These are phyloP conservation scores for Knipowitschia caucasica DNA, from an alignment of 2,797 vertebrate genomes.

Conservation along the genomic window DNA sequence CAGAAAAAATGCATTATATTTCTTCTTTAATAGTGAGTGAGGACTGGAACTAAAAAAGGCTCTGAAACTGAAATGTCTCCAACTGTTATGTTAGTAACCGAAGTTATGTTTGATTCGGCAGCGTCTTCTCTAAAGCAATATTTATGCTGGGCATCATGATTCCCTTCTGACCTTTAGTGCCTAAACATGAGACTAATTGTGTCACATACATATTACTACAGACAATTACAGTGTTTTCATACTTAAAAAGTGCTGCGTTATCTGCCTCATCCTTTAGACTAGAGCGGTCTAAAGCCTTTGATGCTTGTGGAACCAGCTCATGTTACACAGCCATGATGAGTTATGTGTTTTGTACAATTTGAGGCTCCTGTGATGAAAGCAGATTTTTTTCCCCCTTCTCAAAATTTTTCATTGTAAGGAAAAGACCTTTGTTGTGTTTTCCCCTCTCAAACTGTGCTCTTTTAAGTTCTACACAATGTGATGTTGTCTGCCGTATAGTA, in stretches of 20 bases:
- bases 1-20: too few relatives aligned
- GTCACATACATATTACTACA: background rate
- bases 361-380: background rate
- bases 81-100: too few relatives aligned
- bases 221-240: background rate
- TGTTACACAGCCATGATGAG: slow-evolving; percentile 4
- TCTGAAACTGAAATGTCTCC: too few relatives aligned
- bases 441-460: background rate
- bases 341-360: slow-evolving; percentile 7
- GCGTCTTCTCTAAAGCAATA: too few relatives aligned
- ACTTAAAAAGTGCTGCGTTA: background rate
- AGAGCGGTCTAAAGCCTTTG: background rate
- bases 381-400: background rate
- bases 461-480: too few relatives aligned
- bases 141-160: too few relatives aligned
- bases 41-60: too few relatives aligned
- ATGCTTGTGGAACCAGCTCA: background rate
- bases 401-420: background rate
- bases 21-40: too few relatives aligned
- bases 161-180: too few relatives aligned
- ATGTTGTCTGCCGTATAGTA: too few relatives aligned
- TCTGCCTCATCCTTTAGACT: background rate
- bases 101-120: too few relatives aligned
- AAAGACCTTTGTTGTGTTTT: background rate
- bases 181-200: background rate